phyloP scores from a whole-genome alignment of 1,140 invertebrate species.

The Drosophila lini region DNA sequence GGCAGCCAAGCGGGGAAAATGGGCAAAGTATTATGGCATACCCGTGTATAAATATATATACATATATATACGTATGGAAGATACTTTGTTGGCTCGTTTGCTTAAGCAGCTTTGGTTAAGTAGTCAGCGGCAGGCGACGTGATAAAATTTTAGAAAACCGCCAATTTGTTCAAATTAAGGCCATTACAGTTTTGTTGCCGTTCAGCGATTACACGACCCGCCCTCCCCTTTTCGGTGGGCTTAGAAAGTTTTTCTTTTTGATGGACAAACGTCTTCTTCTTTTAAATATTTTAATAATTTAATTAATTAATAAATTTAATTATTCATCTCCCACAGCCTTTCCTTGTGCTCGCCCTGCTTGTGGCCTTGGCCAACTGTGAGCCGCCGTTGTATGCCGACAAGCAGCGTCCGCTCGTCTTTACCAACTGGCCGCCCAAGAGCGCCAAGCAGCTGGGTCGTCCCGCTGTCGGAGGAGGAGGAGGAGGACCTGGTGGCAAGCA shows the following conservation, averaged over 20 bases:
- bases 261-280: conserved; percentile 7
- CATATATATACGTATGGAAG: conserved; percentile 11
- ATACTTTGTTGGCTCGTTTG: conserved; percentile 52
- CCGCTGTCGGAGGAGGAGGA: conserved; percentile 6
- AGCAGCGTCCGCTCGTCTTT: conserved; percentile 64
- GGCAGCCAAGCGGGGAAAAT: conserved; percentile 48
- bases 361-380: conserved; percentile 58
- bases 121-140: conserved; percentile 61
- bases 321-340: conserved; percentile 40
- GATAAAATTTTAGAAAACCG: conserved; percentile 81
- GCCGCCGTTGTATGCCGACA: conserved; percentile 32
- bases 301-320: conserved; percentile 32
- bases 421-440: conserved; percentile 67
- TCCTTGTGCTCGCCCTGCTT: conserved; percentile 43
- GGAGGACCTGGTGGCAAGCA: conserved; percentile 44
- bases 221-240: conserved; percentile 30
- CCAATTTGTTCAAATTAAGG: conserved; percentile 75
- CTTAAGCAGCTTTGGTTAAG: conserved; percentile 59
- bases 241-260: conserved; percentile 71
- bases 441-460: conserved; percentile 55
- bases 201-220: conserved; percentile 45
- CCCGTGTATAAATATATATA: conserved; percentile 6
- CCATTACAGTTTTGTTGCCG: conserved; percentile 64
- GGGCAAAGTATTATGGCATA: conserved; percentile 46
- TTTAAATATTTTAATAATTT: conserved; percentile 53